Evolutionary conservation across 2,888 invertebrate species (phyloP).

Genomic region (Thereva nobilitata): DNA sequence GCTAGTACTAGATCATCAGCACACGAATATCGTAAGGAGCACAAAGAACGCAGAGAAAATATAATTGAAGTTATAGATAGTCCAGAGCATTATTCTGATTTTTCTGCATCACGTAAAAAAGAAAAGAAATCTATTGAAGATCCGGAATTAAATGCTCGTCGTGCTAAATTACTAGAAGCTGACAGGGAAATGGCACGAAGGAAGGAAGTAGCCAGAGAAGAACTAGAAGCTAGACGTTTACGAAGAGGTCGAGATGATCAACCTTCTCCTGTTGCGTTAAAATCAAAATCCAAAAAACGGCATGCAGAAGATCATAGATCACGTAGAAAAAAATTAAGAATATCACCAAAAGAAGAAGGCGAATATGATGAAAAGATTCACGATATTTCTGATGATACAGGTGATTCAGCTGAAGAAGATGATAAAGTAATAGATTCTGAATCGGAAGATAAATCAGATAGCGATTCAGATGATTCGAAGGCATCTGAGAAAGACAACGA

Average conservation of each 20-base stretch:
- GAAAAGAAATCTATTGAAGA: constrained; percentile 53
- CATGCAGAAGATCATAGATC: constrained; percentile 10
- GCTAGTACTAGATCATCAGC: constrained; percentile 35
- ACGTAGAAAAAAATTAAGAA: constrained; percentile 4
- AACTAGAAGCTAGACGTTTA: constrained; percentile 73
- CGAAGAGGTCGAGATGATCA: constrained; percentile 59
- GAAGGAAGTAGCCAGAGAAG: constrained; percentile 74
- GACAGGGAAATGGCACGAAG: constrained; percentile 76
- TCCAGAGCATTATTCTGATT: constrained; percentile 59
- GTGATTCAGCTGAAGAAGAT: constrained; percentile 47
- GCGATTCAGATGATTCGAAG: constrained; percentile 58
- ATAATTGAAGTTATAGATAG: constrained; percentile 60
- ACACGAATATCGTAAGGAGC: constrained; percentile 46
- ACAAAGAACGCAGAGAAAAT: constrained; percentile 42
- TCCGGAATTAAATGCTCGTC: constrained; percentile 64
- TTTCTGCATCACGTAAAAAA: constrained; percentile 49
- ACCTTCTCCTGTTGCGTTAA: constrained; percentile 9
- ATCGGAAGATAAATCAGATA: constrained; percentile 61
- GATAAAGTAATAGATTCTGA: constrained; percentile 61
- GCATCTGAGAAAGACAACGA: constrained; percentile 39
- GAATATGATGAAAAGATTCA: constrained; percentile 42
- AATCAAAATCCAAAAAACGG: constrained; percentile 20
- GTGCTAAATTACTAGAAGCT: constrained; percentile 72
- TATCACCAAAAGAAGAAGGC: constrained; percentile 47
- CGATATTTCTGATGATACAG: constrained; percentile 55